phyloP scores from a whole-genome alignment of 2,888 invertebrate species.

The Nomada fucata region DNA sequence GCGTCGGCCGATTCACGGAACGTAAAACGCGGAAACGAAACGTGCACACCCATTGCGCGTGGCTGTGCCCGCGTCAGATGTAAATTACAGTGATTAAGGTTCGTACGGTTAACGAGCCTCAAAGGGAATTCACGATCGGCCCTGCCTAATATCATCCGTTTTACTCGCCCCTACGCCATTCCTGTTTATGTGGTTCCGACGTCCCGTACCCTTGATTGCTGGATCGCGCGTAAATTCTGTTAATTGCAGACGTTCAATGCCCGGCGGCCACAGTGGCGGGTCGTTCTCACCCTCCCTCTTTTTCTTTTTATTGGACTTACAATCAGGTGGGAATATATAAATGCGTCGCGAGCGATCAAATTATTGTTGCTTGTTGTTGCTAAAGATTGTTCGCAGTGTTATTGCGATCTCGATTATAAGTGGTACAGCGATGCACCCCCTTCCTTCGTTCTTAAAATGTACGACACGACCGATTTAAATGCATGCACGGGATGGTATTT shows the following conservation, averaged over 20 bases:
- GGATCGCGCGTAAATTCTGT: slow-evolving; percentile 23
- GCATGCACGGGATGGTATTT: too few relatives aligned
- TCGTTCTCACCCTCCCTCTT: background rate
- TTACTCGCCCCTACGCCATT: slow-evolving; percentile 1
- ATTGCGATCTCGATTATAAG: too few relatives aligned
- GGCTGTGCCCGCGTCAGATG: slow-evolving; percentile 29
- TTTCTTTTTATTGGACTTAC: background rate
- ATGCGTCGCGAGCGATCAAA: background rate
- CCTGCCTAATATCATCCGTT: slow-evolving; percentile 37
- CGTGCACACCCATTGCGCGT: slow-evolving; percentile 31
- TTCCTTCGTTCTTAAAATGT: too few relatives aligned
- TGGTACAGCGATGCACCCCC: too few relatives aligned
- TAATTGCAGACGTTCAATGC: slow-evolving; percentile 24
- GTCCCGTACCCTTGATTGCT: background rate
- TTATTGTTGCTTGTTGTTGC: background rate
- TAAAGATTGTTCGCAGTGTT: too few relatives aligned
- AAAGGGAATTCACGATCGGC: slow-evolving; percentile 16
- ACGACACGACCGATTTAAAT: too few relatives aligned
- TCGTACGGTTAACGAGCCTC: slow-evolving; percentile 39
- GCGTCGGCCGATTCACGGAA: slow-evolving; percentile 14
- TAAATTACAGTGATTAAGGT: slow-evolving; percentile 52
- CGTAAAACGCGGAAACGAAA: slow-evolving; percentile 41
- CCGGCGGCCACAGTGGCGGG: background rate
- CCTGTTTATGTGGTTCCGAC: background rate
- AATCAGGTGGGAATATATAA: too few relatives aligned